Percentiles rank a stretch among this genome's conserved stretches.
Conservation (phyloP, 2,113 vertebrate species). For the Aspidoscelis tigris region DNA sequence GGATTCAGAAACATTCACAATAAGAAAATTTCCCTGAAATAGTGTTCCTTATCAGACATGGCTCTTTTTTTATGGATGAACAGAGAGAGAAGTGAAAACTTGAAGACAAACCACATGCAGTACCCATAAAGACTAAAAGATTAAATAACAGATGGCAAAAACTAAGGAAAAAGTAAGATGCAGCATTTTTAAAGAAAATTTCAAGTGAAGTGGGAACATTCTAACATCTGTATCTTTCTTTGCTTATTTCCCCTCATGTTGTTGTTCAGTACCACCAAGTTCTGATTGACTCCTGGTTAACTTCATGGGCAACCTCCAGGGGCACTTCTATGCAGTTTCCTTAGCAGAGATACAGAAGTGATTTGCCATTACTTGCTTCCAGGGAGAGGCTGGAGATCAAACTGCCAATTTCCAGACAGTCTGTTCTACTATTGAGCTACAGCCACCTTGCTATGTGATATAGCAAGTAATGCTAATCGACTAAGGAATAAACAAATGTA, state of each 20-base stretch:
- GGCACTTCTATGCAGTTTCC: no score
- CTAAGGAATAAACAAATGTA: conserved; percentile 16
- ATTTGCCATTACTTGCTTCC: no score
- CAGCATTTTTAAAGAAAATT: background rate
- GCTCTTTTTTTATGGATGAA: no score
- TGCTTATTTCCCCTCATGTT: no score
- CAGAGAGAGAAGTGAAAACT: background rate
- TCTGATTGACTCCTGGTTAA: no score
- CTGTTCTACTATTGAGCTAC: no score
- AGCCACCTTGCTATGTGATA: background rate
- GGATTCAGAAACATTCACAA: background rate
- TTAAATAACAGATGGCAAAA: background rate
- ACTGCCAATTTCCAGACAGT: no score
- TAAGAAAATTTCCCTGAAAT: background rate
- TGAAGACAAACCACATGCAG: background rate
- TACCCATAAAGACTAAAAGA: background rate
- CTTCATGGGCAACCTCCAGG: no score
- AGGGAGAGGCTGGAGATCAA: no score
- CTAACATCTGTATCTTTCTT: background rate
- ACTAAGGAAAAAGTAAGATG: background rate
- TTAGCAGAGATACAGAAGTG: no score
- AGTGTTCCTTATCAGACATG: background rate
- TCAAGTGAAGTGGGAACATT: background rate
- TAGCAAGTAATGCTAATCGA: conserved; percentile 13
- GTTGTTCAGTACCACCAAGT: no score